Evolutionary conservation across 2,113 vertebrate species (phyloP).

Genomic region (Gnathonemus longibarbis): DNA sequence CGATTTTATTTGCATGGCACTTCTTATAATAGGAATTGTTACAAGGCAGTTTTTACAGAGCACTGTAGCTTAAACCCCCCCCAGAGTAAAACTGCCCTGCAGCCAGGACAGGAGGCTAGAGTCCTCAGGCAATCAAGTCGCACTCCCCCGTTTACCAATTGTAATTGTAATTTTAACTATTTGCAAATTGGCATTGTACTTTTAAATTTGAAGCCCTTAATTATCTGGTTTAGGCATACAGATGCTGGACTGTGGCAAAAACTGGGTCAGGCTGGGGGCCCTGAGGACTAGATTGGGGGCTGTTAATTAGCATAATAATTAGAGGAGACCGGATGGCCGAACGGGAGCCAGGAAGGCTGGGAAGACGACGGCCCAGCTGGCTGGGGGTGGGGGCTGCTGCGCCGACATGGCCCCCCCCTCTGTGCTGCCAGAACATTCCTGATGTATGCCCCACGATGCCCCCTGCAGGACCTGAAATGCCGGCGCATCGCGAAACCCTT

Average conservation of each 20-base stretch:
- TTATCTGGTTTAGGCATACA: background rate
- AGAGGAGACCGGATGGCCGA: background rate
- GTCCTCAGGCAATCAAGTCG: background rate
- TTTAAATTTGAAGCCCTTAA: background rate
- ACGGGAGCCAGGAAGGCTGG: background rate
- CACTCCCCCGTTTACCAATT: background rate
- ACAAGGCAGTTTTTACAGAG: background rate
- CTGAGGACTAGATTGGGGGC: background rate
- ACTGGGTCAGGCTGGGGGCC: background rate
- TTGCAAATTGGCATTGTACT: background rate
- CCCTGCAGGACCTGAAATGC: conserved; percentile 87
- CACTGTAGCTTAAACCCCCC: background rate
- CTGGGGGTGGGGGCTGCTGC: background rate
- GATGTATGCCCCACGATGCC: background rate
- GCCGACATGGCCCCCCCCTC: background rate
- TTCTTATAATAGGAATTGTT: background rate
- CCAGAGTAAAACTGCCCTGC: background rate
- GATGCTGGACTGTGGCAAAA: background rate
- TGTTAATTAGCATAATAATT: background rate
- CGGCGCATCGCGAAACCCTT: conserved; percentile 93
- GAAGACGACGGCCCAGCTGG: background rate
- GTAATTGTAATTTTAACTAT: background rate
- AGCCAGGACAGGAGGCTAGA: background rate
- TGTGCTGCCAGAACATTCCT: background rate
- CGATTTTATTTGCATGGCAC: background rate